Conservation (phyloP, 1,140 invertebrate genomes). For the Drosophila grimshawi region DNA sequence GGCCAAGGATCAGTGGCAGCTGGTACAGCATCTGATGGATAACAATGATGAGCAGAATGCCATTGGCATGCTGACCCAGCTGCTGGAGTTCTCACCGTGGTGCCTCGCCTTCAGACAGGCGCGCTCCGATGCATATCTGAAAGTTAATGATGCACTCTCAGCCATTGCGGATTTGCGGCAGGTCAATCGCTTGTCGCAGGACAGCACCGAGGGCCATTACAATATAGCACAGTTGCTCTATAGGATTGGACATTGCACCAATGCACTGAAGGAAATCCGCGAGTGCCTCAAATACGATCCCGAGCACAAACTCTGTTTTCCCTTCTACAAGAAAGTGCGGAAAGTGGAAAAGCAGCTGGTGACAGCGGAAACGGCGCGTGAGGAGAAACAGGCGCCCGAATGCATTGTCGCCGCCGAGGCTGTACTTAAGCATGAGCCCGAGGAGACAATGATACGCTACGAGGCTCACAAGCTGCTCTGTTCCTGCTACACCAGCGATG, state of each 20-base stretch:
- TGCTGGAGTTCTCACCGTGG: constrained; percentile 97
- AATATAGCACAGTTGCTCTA: constrained; percentile 95
- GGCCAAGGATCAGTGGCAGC: constrained; percentile 88
- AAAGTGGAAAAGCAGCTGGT: constrained; percentile 95
- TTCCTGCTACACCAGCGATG: constrained; percentile 89
- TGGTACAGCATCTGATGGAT: constrained; percentile 88
- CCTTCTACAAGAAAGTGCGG: constrained; percentile 98
- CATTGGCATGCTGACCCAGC: constrained; percentile 88
- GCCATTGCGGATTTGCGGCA: constrained; percentile 96
- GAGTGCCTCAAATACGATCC: constrained; percentile 99
- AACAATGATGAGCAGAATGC: constrained; percentile 89
- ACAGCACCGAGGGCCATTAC: constrained; percentile 95
- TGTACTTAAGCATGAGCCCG: constrained; percentile 89
- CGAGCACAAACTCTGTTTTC: constrained; percentile 97
- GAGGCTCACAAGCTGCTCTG: constrained; percentile 91
- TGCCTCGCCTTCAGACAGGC: constrained; percentile 92
- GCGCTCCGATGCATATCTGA: constrained; percentile 93
- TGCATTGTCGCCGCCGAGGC: constrained; percentile 91
- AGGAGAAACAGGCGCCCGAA: constrained; percentile 89
- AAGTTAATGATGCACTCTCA: constrained; percentile 91
- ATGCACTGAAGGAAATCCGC: constrained; percentile 95
- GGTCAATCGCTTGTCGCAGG: constrained; percentile 94
- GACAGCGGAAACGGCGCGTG: constrained; percentile 89
- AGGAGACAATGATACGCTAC: constrained; percentile 90
- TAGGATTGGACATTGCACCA: constrained; percentile 94